Evolutionary conservation across 2,113 vertebrate species (phyloP).

Genomic region (Lathamus discolor): DNA sequence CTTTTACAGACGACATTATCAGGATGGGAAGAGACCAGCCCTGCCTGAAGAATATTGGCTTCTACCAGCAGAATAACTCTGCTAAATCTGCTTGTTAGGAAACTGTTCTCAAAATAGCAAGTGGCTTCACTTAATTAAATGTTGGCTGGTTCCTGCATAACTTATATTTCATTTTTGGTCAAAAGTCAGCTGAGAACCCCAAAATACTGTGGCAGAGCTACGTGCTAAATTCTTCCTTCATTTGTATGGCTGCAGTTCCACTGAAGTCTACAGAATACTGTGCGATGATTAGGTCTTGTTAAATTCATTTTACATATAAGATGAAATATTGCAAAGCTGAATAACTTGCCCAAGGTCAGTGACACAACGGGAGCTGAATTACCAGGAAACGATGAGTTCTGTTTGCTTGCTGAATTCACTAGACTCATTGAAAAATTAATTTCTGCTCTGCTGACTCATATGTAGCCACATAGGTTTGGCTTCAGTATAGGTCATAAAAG

Average conservation of each 20-base stretch:
- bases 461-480: not conserved
- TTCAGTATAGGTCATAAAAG: not conserved
- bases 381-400: not conserved
- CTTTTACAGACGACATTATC: not conserved
- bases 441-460: constrained; percentile 20
- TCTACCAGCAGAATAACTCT: not conserved
- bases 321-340: constrained; percentile 22
- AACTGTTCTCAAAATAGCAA: constrained; percentile 10
- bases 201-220: not conserved
- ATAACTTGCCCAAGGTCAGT: constrained; percentile 38
- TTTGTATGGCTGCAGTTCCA: not conserved
- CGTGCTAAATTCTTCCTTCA: not conserved
- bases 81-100: not conserved
- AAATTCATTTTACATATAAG: constrained; percentile 6
- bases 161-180: constrained; percentile 47
- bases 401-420: not conserved
- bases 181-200: constrained; percentile 29
- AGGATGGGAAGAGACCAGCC: not conserved
- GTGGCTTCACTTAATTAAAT: constrained; percentile 39
- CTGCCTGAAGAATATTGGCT: not conserved
- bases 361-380: not conserved
- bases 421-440: not conserved
- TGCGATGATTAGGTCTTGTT: not conserved
- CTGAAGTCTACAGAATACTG: not conserved
- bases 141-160: not conserved